Evolutionary conservation across 1,140 invertebrate species (phyloP).

Genomic region (Aphis gossypii): DNA sequence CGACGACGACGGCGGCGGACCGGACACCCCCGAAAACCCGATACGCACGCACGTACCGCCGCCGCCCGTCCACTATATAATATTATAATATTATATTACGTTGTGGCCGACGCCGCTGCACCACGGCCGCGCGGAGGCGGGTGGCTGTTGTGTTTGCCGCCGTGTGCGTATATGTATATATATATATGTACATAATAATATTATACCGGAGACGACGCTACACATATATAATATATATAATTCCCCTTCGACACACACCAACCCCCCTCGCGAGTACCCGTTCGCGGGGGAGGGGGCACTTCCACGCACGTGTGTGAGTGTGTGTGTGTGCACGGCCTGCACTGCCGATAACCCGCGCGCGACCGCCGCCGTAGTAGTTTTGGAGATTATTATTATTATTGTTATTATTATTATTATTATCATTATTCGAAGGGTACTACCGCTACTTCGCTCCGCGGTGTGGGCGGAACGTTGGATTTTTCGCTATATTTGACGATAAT

Average conservation of each 20-base stretch:
- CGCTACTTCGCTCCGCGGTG: too few species aligned
- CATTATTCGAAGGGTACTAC: not conserved
- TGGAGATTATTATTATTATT: not conserved
- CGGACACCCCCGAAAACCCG: conserved; percentile 53
- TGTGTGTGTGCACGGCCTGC: not conserved
- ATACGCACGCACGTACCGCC: conserved; percentile 31
- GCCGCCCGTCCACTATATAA: not conserved
- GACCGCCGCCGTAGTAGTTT: not conserved
- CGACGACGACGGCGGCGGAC: not conserved
- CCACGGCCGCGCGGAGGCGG: not conserved
- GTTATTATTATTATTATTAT: not conserved
- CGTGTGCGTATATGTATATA: not conserved
- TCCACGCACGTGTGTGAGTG: not conserved
- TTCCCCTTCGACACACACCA: not conserved
- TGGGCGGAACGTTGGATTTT: not conserved
- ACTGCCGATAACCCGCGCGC: not conserved
- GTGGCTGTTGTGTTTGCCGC: not conserved
- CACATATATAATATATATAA: conserved; percentile 32
- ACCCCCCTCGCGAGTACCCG: not conserved
- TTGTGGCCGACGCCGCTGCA: not conserved
- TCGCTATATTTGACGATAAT: not conserved
- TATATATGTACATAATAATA: not conserved
- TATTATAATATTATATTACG: conserved; percentile 43
- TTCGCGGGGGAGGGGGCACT: not conserved
- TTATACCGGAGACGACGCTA: not conserved